Conservation (phyloP, 2,113 vertebrate genomes). For the Naja naja region DNA sequence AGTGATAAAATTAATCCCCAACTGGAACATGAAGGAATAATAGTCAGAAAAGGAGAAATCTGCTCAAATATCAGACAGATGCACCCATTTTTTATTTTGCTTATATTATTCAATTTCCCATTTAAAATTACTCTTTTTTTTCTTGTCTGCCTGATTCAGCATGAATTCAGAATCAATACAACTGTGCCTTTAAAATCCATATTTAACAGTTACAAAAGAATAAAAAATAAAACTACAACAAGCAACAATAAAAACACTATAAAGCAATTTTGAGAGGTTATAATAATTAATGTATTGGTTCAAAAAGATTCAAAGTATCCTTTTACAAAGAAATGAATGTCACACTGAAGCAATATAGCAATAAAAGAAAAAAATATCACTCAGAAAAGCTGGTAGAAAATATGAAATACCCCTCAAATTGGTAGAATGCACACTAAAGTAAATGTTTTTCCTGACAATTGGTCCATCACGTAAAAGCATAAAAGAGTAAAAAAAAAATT, state of each 20-base stretch:
- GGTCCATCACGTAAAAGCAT: too few relatives aligned
- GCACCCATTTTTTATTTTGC: not conserved
- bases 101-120: not conserved
- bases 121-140: not conserved
- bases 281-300: not conserved
- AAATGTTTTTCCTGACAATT: not conserved
- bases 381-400: not conserved
- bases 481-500: accelerated
- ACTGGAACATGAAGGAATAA: not conserved
- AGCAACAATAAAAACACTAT: not conserved
- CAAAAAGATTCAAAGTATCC: not conserved
- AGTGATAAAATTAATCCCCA: not conserved
- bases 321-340: not conserved
- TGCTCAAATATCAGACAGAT: not conserved
- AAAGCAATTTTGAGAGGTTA: not conserved
- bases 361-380: not conserved
- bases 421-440: not conserved
- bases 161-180: not conserved
- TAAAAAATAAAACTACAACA: not conserved
- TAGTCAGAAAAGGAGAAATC: not conserved
- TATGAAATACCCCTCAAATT: not conserved
- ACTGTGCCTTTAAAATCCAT: not conserved
- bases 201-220: not conserved
- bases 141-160: not conserved
- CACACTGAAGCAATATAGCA: not conserved